A percentile compares a stretch with the other conserved stretches of the same genome.
phyloP scores from a whole-genome alignment of 1,140 invertebrate species.

The Aphelinus certus region DNA sequence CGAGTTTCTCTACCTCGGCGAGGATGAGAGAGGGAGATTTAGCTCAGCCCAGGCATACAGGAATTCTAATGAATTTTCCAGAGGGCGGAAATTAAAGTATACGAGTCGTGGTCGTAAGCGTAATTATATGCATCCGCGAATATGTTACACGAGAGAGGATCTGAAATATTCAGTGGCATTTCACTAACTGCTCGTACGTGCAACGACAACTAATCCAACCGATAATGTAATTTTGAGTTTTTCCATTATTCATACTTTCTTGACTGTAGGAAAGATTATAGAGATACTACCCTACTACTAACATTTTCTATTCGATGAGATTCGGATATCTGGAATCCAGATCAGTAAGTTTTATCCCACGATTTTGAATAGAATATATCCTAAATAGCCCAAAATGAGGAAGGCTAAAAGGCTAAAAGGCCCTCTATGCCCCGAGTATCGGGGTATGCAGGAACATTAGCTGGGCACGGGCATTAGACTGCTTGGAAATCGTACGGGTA shows the following conservation, averaged over 20 bases:
- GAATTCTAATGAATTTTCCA: slow-evolving; percentile 31
- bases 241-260: not conserved
- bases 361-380: too few relatives aligned
- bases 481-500: too few relatives aligned
- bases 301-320: too few relatives aligned
- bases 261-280: not conserved
- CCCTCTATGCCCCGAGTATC: too few relatives aligned
- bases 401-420: too few relatives aligned
- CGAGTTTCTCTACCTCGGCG: not conserved
- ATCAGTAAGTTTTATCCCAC: too few relatives aligned
- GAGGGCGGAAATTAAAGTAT: slow-evolving; percentile 22
- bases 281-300: too few relatives aligned
- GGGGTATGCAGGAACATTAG: too few relatives aligned
- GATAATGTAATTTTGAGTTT: slow-evolving; percentile 1
- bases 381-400: too few relatives aligned
- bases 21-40: not conserved
- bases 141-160: not conserved
- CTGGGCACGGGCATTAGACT: too few relatives aligned
- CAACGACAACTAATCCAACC: not conserved
- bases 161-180: slow-evolving; percentile 1
- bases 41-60: not conserved
- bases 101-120: not conserved
- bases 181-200: not conserved
- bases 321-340: too few relatives aligned
- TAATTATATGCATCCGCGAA: slow-evolving; percentile 18